Percentiles rank a stretch among this genome's conserved stretches.
These are phyloP conservation scores for Pseudoatta argentina DNA, from an alignment of 1,140 invertebrate genomes.

Conservation along the genomic window DNA sequence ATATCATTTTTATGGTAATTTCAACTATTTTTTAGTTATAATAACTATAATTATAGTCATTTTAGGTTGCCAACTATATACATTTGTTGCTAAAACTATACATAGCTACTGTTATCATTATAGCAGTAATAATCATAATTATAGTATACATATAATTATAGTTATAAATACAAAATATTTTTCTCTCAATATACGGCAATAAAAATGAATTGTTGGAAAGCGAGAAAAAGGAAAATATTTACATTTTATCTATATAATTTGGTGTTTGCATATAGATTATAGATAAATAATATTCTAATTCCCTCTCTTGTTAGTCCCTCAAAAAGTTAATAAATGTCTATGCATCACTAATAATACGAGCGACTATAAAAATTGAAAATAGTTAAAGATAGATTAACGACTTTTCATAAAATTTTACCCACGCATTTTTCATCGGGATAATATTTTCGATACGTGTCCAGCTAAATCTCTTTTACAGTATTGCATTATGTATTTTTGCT, in stretches of 20 bases:
- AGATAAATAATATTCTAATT: not conserved
- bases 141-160: too few species aligned
- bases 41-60: too few species aligned
- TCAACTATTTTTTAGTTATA: too few species aligned
- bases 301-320: not conserved
- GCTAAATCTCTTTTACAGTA: not conserved
- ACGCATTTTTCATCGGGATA: constrained; percentile 12
- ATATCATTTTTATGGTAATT: too few species aligned
- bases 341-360: not conserved
- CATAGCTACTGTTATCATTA: too few species aligned
- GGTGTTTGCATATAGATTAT: not conserved
- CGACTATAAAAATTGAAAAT: constrained; percentile 40
- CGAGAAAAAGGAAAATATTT: constrained; percentile 15
- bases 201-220: not conserved
- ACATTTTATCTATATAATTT: not conserved
- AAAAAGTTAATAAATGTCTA: not conserved
- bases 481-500: not conserved
- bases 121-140: too few species aligned
- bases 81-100: too few species aligned
- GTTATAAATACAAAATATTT: too few species aligned
- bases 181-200: not conserved
- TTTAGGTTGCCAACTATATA: too few species aligned
- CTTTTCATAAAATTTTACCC: constrained; percentile 39
- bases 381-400: constrained; percentile 47
- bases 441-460: constrained; percentile 12